A percentile compares a stretch with the other conserved stretches of the same genome.
Evolutionary conservation across 1,140 invertebrate species (phyloP).

Genomic region (Musca vetustissima): DNA sequence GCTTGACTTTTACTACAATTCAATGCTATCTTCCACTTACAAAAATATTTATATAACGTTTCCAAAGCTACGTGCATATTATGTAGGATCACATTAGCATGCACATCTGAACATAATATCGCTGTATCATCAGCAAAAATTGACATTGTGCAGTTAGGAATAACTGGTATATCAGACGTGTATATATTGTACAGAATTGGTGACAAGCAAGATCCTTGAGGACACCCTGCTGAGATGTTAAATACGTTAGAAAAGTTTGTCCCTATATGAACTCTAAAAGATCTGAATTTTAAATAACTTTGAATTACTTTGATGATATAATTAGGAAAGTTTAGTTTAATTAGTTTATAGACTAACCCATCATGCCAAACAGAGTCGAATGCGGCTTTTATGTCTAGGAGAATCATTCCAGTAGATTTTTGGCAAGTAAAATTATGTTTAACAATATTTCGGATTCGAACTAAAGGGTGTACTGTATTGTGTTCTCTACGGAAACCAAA

Average conservation of each 20-base stretch:
- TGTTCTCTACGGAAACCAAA: too few relatives aligned
- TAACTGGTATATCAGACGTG: not conserved
- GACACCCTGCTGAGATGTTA: not conserved
- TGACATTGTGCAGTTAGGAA: not conserved
- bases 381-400: conserved; percentile 48
- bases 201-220: not conserved
- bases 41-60: not conserved
- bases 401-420: conserved; percentile 33
- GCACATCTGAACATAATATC: not conserved
- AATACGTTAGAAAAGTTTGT: not conserved
- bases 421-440: conserved; percentile 23
- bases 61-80: not conserved
- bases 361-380: conserved; percentile 47
- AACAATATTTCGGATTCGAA: too few relatives aligned
- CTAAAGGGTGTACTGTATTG: too few relatives aligned
- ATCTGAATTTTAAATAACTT: too few relatives aligned
- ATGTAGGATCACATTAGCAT: not conserved
- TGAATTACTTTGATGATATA: too few relatives aligned
- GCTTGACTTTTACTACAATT: not conserved
- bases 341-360: conserved; percentile 42
- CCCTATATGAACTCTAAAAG: too few relatives aligned
- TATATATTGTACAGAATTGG: not conserved
- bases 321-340: conserved; percentile 25
- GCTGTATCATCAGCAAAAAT: not conserved
- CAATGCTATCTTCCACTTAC: not conserved